Percentiles rank a stretch among this genome's conserved stretches.
phyloP scores from a whole-genome alignment of 35 echinoderm and acorn worm genomes.

The Patiria miniata region DNA sequence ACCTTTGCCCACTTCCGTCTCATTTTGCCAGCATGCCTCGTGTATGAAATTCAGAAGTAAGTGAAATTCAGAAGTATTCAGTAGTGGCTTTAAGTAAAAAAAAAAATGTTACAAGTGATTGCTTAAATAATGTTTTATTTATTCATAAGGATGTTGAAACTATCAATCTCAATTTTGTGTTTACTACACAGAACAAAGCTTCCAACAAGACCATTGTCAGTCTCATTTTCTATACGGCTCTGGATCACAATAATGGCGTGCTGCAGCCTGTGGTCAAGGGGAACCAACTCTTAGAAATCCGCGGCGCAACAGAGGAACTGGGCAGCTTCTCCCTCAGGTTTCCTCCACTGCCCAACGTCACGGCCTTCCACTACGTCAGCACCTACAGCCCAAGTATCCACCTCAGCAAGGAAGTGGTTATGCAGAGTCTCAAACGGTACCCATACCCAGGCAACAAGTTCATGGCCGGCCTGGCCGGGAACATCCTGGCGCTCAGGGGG shows the following conservation, averaged over 20 bases:
- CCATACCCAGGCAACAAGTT: constrained; percentile 59
- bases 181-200: constrained; percentile 24
- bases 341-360: constrained; percentile 54
- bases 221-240: constrained; percentile 88
- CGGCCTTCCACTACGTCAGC: constrained; percentile 68
- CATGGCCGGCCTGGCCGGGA: constrained; percentile 76
- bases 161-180: too few relatives aligned
- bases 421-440: constrained; percentile 56
- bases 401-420: constrained; percentile 71
- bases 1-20: too few relatives aligned
- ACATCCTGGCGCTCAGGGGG: constrained; percentile 57
- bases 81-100: too few relatives aligned
- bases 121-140: too few relatives aligned
- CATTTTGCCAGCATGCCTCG: too few relatives aligned
- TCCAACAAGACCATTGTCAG: constrained; percentile 44
- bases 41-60: too few relatives aligned
- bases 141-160: too few relatives aligned
- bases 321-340: constrained; percentile 86
- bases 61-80: too few relatives aligned
- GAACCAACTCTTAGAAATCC: constrained; percentile 58
- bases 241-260: constrained; percentile 71
- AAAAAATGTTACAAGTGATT: too few relatives aligned
- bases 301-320: constrained; percentile 74
- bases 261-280: constrained; percentile 64
- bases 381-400: constrained; percentile 84